Evolutionary conservation across 1,140 invertebrate species (phyloP), one percentile per base, ranked within the genome.

Genomic region (Onthophagus taurus): DNA sequence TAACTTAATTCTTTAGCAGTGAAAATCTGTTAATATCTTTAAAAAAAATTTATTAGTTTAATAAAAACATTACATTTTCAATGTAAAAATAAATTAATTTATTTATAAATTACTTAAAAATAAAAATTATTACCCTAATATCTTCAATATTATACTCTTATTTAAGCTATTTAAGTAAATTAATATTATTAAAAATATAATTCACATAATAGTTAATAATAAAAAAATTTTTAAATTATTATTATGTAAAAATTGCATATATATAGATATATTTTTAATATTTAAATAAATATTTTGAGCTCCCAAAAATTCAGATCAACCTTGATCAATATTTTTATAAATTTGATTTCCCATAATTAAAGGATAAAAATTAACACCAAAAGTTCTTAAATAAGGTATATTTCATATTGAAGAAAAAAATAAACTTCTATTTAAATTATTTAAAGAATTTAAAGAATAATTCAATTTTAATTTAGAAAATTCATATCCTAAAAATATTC

Each of bases 141-240:
- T 70, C 69, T 74, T 75, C 72, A 76, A 66, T 71, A 67, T 71
- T 60, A 69, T 55, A 58, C 70, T 74, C 69, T n/a, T 74, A 60
- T 53, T 64, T 74, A 74, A 74, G 72, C 71, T 74, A 76, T 67
- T 65, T 70, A 65, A 71, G 60, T 67, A 55, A 55, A 59, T 62
- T 58, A 59, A 57, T 56, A 54, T 52, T 59, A 26, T 7, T 26
- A 26, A n/a, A 57, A 60, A 60, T 61, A 55, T 49, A 61, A 52
- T 56, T 51, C 50, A 64, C 60, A 63, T 59, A 53, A 63, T 58
- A 53, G 65, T 57, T 50, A 58, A 44, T 57, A 62, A 61, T 50
- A 62, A 65, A 53, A 63, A 53, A 66, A 70, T 62, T 55, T 60
- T 64, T 58, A 64, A 47, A 49, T 49, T 31, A 50, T 53, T 52